Evolutionary conservation across 30 jellyfish, hydroid and myxozoan species (phyloP).

Genomic region (Hydractinia symbiolongicarpus): DNA sequence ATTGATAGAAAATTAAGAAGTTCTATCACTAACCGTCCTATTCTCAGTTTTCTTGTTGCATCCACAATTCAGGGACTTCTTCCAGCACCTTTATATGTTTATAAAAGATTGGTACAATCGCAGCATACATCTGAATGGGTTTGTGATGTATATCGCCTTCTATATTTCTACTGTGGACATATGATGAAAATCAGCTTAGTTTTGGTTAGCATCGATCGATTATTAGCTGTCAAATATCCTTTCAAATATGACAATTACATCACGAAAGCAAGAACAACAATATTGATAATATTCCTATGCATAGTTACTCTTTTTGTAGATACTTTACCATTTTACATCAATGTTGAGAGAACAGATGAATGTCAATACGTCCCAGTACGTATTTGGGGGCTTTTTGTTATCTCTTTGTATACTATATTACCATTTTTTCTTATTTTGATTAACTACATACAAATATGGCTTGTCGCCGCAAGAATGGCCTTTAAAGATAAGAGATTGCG

Average conservation of each 20-base stretch:
- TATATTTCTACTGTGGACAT: conserved; percentile 26
- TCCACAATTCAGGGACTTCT: conserved; percentile 19
- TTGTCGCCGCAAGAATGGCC: conserved; percentile 8
- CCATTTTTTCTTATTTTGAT: conserved; percentile 6
- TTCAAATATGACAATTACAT: neutral
- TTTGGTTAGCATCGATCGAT: conserved; percentile 17
- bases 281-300: conserved; percentile 4
- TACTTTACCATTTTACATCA: neutral
- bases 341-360: neutral
- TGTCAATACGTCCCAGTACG: conserved; percentile 18
- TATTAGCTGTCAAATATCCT: conserved; percentile 21
- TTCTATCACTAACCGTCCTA: neutral
- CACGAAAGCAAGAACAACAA: neutral
- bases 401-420: conserved; percentile 1
- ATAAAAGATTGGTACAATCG: neutral
- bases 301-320: conserved; percentile 12
- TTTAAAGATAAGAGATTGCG: conserved; percentile 16
- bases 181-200: conserved; percentile 21
- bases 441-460: conserved; percentile 12
- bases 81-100: conserved; percentile 21
- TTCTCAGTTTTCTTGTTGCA: conserved; percentile 16
- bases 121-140: conserved; percentile 8
- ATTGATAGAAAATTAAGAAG: neutral
- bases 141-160: conserved; percentile 22
- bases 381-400: conserved; percentile 25